Percentiles rank a stretch among this genome's conserved stretches.
phyloP scores from a whole-genome alignment of 2,888 invertebrate species.

The Leucozona laternaria region DNA sequence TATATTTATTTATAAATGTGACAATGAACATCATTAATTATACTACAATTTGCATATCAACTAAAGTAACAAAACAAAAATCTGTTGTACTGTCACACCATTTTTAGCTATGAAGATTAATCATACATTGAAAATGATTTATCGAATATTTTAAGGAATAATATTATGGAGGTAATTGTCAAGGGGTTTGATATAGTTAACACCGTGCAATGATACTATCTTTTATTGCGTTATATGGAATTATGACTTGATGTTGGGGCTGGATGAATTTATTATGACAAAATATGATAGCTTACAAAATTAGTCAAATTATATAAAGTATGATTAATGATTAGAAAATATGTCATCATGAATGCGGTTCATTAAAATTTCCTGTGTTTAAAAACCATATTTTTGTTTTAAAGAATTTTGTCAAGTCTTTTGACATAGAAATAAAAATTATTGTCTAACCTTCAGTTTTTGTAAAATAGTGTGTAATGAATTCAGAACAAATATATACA shows the following conservation, averaged over 20 bases:
- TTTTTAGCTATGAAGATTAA: too few relatives aligned
- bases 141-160: slow-evolving; percentile 1
- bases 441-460: too few relatives aligned
- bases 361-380: background rate
- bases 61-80: background rate
- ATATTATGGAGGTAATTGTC: background rate
- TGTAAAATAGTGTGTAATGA: too few relatives aligned
- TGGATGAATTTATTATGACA: slow-evolving; percentile 8
- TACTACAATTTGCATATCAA: background rate
- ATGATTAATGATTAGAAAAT: slow-evolving; percentile 8
- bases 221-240: background rate
- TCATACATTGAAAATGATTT: slow-evolving; percentile 8
- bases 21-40: background rate
- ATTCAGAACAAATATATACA: too few relatives aligned
- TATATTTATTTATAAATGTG: background rate
- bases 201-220: slow-evolving; percentile 1
- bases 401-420: background rate
- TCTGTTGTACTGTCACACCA: background rate
- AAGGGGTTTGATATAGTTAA: slow-evolving; percentile 11
- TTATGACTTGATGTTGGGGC: background rate
- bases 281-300: background rate
- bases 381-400: background rate
- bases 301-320: background rate
- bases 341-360: background rate
- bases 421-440: background rate